Percentiles rank a stretch among this genome's conserved stretches.
Evolutionary conservation across 1,140 invertebrate genomes (phyloP).

Genomic region (Drosophila erecta): DNA sequence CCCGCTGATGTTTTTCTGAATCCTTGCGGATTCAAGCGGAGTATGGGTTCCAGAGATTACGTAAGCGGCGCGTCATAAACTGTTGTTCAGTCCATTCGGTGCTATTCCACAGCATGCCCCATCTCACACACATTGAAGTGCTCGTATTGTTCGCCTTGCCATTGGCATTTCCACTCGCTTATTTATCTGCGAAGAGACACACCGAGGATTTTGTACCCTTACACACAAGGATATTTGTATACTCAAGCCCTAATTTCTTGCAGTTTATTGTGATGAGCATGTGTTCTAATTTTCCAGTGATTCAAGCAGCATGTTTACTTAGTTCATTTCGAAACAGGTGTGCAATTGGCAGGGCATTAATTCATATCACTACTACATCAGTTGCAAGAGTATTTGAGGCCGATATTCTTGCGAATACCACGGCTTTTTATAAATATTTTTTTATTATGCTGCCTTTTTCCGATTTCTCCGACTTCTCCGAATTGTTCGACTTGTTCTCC

Average conservation of each 20-base stretch:
- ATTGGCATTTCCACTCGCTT: slow-evolving; percentile 30
- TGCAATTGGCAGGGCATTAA: too few relatives aligned
- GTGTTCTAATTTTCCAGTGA: not conserved
- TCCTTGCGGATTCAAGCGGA: not conserved
- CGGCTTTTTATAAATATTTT: slow-evolving; percentile 12
- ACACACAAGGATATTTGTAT: not conserved
- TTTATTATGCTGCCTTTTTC: slow-evolving; percentile 19
- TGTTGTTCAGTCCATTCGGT: slow-evolving; percentile 33
- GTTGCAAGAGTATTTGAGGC: not conserved
- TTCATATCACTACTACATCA: too few relatives aligned
- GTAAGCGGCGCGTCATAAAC: slow-evolving; percentile 76
- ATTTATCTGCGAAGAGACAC: slow-evolving; percentile 7
- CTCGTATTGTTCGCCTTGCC: slow-evolving; percentile 28
- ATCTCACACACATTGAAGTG: slow-evolving; percentile 9
- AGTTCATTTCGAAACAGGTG: not conserved
- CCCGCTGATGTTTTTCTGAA: slow-evolving; percentile 37
- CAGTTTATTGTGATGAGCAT: not conserved
- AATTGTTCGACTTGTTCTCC: slow-evolving; percentile 14
- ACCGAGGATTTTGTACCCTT: slow-evolving; percentile 6
- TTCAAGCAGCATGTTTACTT: not conserved
- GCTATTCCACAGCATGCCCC: not conserved
- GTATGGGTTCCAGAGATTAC: slow-evolving; percentile 46
- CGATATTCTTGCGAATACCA: not conserved
- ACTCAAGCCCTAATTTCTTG: not conserved
- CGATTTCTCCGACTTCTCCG: not conserved